Percentiles rank a stretch among this genome's conserved stretches.
Evolutionary conservation across 2,113 vertebrate species (phyloP).

Genomic region (Ascaphus truei): DNA sequence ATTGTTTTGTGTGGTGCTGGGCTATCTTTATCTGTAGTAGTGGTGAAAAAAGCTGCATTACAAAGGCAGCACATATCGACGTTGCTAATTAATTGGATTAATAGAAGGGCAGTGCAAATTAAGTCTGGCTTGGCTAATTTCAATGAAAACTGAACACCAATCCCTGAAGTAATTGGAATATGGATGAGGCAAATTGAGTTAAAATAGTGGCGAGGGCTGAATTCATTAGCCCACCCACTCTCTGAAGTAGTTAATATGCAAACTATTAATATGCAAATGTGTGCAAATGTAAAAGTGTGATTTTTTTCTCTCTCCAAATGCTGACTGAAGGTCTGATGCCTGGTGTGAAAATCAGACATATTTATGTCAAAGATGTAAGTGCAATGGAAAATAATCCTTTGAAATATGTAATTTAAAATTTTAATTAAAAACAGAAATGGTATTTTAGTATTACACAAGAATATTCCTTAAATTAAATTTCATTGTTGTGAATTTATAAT

Average conservation of each 20-base stretch:
- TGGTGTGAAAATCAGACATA: conserved; percentile 39
- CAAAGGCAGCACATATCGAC: conserved; percentile 80
- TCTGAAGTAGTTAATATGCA: conserved; percentile 98
- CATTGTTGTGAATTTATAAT: too few relatives aligned
- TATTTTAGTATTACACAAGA: neutral
- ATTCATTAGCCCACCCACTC: conserved; percentile 96
- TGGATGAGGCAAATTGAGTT: conserved; percentile 97
- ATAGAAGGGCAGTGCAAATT: conserved; percentile 87
- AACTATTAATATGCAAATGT: conserved; percentile 97
- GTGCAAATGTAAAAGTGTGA: conserved; percentile 76
- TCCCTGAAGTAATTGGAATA: conserved; percentile 87
- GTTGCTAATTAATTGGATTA: conserved; percentile 98
- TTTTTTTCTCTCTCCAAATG: conserved; percentile 68
- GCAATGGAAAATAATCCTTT: conserved; percentile 1
- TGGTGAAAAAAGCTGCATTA: conserved; percentile 77
- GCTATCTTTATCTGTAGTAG: conserved; percentile 62
- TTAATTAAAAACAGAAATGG: conserved; percentile 3
- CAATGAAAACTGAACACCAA: conserved; percentile 80
- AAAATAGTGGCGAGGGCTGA: conserved; percentile 89
- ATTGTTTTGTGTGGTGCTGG: conserved; percentile 55
- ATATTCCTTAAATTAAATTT: neutral
- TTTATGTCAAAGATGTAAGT: neutral
- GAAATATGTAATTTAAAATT: conserved; percentile 31
- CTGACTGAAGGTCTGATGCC: conserved; percentile 76
- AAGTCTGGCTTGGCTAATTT: conserved; percentile 80